A percentile compares a stretch with the other conserved stretches of the same genome.
phyloP scores from a whole-genome alignment of 2,888 invertebrate species.

The Cactoblastis cactorum region DNA sequence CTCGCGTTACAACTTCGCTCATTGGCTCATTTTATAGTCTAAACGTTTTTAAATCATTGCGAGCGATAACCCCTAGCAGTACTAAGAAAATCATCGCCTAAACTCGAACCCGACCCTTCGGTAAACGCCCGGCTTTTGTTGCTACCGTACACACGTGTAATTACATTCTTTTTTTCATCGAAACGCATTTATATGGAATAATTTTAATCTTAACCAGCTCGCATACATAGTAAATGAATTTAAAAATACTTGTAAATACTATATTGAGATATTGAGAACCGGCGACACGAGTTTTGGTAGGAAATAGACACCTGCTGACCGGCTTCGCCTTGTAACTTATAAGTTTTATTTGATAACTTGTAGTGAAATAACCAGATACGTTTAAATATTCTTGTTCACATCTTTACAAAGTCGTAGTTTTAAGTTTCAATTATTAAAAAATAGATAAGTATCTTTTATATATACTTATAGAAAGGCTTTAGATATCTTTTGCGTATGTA shows the following conservation, averaged over 20 bases:
- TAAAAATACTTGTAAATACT: conserved; percentile 11
- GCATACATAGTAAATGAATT: conserved; percentile 16
- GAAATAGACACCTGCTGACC: conserved; percentile 6
- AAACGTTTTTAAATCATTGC: too few species aligned
- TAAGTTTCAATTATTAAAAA: background rate
- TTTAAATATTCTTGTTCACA: background rate
- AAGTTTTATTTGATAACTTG: conserved; percentile 17
- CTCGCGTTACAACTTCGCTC: too few species aligned
- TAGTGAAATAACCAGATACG: background rate
- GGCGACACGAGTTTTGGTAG: conserved; percentile 2
- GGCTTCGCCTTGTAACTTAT: background rate
- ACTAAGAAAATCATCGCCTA: background rate
- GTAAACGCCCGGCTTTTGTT: conserved; percentile 12
- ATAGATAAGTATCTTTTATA: background rate
- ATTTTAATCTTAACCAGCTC: conserved; percentile 21
- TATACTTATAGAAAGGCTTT: too few species aligned
- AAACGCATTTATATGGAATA: conserved; percentile 19
- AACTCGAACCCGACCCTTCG: background rate
- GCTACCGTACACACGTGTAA: conserved; percentile 15
- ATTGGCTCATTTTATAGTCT: too few species aligned
- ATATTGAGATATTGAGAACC: background rate
- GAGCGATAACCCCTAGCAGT: too few species aligned
- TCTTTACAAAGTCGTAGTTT: background rate
- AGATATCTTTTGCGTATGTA: too few species aligned
- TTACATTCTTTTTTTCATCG: conserved; percentile 20